These are phyloP conservation scores for Pollimyrus isidori DNA, from an alignment of 2,113 vertebrate species.

Conservation along the genomic window DNA sequence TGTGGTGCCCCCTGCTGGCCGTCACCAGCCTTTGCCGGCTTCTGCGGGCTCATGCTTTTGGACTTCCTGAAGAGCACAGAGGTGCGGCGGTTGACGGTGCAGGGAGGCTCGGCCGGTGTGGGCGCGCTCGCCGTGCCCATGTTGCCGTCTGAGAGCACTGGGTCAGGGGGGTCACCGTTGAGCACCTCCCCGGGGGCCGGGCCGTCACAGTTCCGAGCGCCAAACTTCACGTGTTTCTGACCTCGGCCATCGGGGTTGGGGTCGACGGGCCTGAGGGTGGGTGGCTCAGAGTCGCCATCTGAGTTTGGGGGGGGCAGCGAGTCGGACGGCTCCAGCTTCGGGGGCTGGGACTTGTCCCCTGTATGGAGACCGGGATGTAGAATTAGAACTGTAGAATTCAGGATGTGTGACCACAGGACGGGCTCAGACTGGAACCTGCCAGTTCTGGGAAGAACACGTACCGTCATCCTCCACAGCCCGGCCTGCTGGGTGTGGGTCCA, in stretches of 20 bases:
- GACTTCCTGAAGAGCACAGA: slow-evolving; percentile 87
- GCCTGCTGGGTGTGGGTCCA: slow-evolving; percentile 37
- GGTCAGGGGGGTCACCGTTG: slow-evolving; percentile 71
- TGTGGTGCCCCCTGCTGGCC: slow-evolving; percentile 68
- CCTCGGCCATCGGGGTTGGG: slow-evolving; percentile 71
- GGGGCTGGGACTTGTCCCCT: slow-evolving; percentile 77
- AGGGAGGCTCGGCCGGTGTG: slow-evolving; percentile 68
- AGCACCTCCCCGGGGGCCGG: slow-evolving; percentile 67
- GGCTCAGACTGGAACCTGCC: not conserved
- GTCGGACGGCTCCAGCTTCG: slow-evolving; percentile 81
- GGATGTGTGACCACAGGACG: not conserved
- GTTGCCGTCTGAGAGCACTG: slow-evolving; percentile 65
- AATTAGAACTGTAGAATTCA: not conserved
- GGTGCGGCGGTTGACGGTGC: slow-evolving; percentile 76
- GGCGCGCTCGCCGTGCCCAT: slow-evolving; percentile 71
- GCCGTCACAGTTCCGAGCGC: slow-evolving; percentile 70
- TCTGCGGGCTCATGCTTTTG: slow-evolving; percentile 92
- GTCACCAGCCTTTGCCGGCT: slow-evolving; percentile 72
- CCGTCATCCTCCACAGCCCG: slow-evolving; percentile 64
- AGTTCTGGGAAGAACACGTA: slow-evolving; percentile 39
- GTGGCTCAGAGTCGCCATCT: slow-evolving; percentile 73
- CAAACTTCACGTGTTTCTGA: slow-evolving; percentile 74
- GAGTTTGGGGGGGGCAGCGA: slow-evolving; percentile 72
- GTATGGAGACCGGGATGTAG: slow-evolving; percentile 44
- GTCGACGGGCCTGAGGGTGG: slow-evolving; percentile 73